Evolutionary conservation across 2,113 vertebrate species (phyloP), one percentile per base, ranked within the genome.

Genomic region (Sebastes schlegelii): DNA sequence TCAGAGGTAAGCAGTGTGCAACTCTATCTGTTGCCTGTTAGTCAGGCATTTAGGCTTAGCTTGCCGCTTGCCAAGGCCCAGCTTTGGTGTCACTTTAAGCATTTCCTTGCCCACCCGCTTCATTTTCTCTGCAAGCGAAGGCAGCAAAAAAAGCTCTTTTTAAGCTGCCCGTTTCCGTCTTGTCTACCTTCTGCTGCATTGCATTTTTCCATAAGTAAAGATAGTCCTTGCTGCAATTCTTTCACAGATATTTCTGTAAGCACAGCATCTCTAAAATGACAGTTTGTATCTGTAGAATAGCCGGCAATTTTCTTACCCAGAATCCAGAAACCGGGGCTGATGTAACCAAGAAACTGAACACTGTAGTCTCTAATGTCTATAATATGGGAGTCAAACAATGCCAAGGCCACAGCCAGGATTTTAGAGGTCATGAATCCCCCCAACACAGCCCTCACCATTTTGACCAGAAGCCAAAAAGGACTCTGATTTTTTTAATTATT

Each of bases 1-100:
- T 97, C 95, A 96, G 95, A 96, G 16, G 95, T 96, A 95, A 95
- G 95, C 88, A 92, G 94, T 73, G 82, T 97, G 96, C 95, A 97
- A 97, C 84, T 82, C 90, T 95, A 97, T 93, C 94, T 93, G 80
- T 89, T 64, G 91, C 93, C 94, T 95, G 95, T 96, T 95, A 95
- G 95, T 95, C 94, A 92, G 90, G 93, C 95, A 95, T 96, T 97
- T 96, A 96, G 95, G 92, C 95, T 94, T 87, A 94, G 95, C 93
- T 92, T 92, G 93, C 90, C 83, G 93, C 91, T 90, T 94, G 96
- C 95, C 96, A 96, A 95, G 93, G 93, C 90, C 91, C 93, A 94
- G 95, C 95, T 97, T 95, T 91, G 87, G 90, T 97, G 93, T 96
- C 95, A 92, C 93, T 88, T 51, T 72, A 96, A 95, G 90, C 82